Evolutionary conservation across 2,888 invertebrate genomes (phyloP), one percentile per base, ranked within the genome.

Genomic region (Coremacera marginata): DNA sequence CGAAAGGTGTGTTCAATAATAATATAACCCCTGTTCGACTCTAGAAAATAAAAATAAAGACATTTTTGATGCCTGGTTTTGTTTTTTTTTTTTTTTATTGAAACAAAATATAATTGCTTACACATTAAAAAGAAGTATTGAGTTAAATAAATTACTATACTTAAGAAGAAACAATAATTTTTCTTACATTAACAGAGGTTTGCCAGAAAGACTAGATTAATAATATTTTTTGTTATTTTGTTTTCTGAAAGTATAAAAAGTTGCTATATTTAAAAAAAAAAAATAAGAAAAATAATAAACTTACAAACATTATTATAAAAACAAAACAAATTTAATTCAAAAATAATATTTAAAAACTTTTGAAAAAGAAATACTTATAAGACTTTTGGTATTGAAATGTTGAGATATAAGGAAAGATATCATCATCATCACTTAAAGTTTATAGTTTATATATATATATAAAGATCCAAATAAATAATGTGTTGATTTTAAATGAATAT

Each of bases 371-470:
- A 70, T 70, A 70, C 72, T 77, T 70, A 57, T 52, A 70, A 52
- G 70, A 70, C 70, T 70, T 74, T 70, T 70, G 74, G 73, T 52
- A 70, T 62, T 72, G 60, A 70, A 77, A 65, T 72, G 31, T 37
- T 67, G 67, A 51, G 44, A 37, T 25, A 22, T 27, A 49, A 27
- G 37, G 37, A 57, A 44, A 52, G 70, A 34, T 27, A 49, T 68
- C 52, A 68, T 68, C 52, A 51, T 51, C 27, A 70, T 70, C 25
- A 16, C 25, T 51, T 70, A 34, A 70, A 27, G 49, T 57, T 72
- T 49, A 72, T 62, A 49, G 25, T 22, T n/a, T 37, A 57, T 37
- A 49, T 72, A 44, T 57, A 37, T 14, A 51, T 37, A 25, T 52
- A 44, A 70, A 70, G 44, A 70, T 14, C 9, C n/a, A 34, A 37